Conservation (phyloP, 2,888 invertebrate species). For the Eupithecia vulgata region DNA sequence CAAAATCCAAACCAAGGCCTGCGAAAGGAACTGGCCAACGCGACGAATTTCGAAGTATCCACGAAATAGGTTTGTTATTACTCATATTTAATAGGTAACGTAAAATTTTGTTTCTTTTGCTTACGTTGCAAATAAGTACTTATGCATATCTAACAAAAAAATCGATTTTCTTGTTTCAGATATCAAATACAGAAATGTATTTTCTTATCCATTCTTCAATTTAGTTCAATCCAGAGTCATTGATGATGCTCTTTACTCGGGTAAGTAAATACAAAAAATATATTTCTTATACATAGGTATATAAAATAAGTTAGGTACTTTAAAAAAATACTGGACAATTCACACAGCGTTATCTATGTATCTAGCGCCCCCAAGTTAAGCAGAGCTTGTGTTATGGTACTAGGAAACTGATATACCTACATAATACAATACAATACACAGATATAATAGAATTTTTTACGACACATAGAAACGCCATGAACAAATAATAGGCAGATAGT, state of each 20-base stretch:
- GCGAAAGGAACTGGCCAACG: conserved; percentile 66
- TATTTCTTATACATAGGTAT: too few species aligned
- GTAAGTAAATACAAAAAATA: conserved; percentile 59
- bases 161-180: conserved; percentile 62
- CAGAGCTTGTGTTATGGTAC: too few species aligned
- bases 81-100: neutral
- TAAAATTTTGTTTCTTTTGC: neutral
- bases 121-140: neutral
- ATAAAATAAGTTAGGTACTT: too few species aligned
- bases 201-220: conserved; percentile 88
- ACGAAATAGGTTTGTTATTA: conserved; percentile 69
- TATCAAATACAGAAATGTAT: conserved; percentile 81
- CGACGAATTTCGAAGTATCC: conserved; percentile 68
- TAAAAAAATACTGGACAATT: too few species aligned
- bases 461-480: too few species aligned
- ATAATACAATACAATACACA: too few species aligned
- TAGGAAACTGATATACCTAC: too few species aligned
- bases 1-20: conserved; percentile 47
- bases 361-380: too few species aligned
- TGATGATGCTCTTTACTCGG: conserved; percentile 86
- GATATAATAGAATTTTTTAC: too few species aligned
- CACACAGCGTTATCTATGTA: too few species aligned
- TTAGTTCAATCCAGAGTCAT: conserved; percentile 88
- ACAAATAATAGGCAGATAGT: too few species aligned
- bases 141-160: neutral